Evolutionary conservation across 2,888 invertebrate species (phyloP), one percentile per base, ranked within the genome.

Genomic region (Agelastica alni): DNA sequence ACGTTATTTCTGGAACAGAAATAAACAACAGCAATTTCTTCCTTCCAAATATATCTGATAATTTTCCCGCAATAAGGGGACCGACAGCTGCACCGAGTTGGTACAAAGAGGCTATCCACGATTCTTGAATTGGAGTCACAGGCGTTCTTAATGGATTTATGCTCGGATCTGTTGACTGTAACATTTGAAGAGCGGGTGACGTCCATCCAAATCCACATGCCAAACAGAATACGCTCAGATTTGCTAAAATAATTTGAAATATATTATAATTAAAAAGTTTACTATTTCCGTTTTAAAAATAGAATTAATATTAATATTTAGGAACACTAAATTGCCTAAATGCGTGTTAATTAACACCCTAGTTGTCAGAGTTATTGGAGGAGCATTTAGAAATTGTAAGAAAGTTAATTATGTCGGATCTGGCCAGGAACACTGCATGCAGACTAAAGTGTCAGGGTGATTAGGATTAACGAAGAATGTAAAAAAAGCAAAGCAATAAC

Each of bases 21-120:
- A 85, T 80, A 4, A 81, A 71, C 5, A 89, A 69, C 9, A 91
- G 75, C 0, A 85, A 82, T 78, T 79, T 82, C 75, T 87, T 89
- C 14, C 88, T 79, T 0, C 89, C 89, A n/a, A 66, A 46, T 36
- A 32, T 46, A 14, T 68, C 65, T 1, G 66, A 59, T 12, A 54
- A 34, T 14, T 56, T 56, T 12, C 65, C 69, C 10, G 62, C 60
- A 1, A 66, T 9, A 5, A 68, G 48, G 1, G 71, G 67, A 2
- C 69, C 70, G 4, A 65, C 30, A 0, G 61, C 60, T 1, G 65
- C 69, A 3, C 70, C 71, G 2, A 71, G 45, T 37, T 58, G 49
- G 12, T 65, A 20, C 16, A 70, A 48, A 3, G 68, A 52, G 7
- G 65, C 66, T 39, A 71, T 67, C 55, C 66, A 64, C 14, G 69